Percentiles rank a stretch among this genome's conserved stretches.
These are phyloP conservation scores for Pterocles gutturalis DNA, from an alignment of 2,113 vertebrate genomes.

Conservation along the genomic window DNA sequence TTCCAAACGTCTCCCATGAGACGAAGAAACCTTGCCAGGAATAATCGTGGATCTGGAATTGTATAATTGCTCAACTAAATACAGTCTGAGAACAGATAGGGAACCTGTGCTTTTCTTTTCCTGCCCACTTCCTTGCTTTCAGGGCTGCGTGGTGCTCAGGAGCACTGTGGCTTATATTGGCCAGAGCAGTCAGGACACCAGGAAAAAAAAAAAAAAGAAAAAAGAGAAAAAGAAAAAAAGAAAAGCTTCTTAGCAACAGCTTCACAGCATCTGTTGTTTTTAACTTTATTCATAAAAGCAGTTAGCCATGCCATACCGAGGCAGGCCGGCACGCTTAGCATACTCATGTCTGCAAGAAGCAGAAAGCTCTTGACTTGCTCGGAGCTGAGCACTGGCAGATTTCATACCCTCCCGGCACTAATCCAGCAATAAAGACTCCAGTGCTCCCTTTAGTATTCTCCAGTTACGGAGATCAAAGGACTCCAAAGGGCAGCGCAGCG, in stretches of 20 bases:
- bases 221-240: not conserved
- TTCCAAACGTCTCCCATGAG: conserved; percentile 53
- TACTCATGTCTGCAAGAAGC: not conserved
- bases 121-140: conserved; percentile 7
- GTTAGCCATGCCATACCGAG: not conserved
- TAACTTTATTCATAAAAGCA: conserved; percentile 64
- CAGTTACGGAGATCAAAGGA: not conserved
- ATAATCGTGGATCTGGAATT: conserved; percentile 9
- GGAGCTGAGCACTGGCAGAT: rapidly evolving
- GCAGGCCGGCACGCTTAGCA: not conserved
- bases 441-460: not conserved
- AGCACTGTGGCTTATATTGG: not conserved
- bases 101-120: conserved; percentile 41
- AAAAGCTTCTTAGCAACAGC: conserved; percentile 11
- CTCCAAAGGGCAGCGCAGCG: not conserved
- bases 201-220: not conserved
- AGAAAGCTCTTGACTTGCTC: not conserved
- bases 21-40: conserved; percentile 44
- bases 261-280: conserved; percentile 17
- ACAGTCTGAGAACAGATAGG: not conserved
- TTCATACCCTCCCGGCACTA: not conserved
- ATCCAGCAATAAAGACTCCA: not conserved
- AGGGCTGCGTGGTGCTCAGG: not conserved
- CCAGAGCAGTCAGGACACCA: not conserved
- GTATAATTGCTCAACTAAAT: conserved; percentile 23